Evolutionary conservation across 1,140 invertebrate species (phyloP), one percentile per base, ranked within the genome.

Genomic region (Drosophila varians): DNA sequence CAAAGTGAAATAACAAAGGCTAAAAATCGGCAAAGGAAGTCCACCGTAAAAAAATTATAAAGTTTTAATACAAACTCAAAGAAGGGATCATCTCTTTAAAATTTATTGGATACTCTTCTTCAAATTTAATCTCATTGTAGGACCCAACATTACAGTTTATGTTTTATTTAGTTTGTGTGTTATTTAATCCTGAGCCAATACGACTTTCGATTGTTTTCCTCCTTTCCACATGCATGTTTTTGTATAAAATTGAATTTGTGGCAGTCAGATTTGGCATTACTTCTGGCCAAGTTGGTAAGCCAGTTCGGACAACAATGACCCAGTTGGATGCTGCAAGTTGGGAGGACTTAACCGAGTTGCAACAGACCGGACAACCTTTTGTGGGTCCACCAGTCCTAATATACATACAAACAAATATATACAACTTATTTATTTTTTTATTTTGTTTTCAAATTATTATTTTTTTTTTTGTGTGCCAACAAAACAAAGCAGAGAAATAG

Each of bases 31-130:
- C 40, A 26, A 53, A 43, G 40, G 25, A 55, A 78, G 23, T 47
- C 71, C 73, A 71, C 43, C 62, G 65, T 43, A 56, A 38, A 78
- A 71, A 82, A 83, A 82, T 82, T 83, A 83, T 83, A 83, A 61
- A 84, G n/a, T n/a, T n/a, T n/a, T n/a, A n/a, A n/a, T n/a, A 83
- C 58, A 72, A 79, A 76, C 73, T 79, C 68, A 64, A 68, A 75
- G n/a, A n/a, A n/a, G n/a, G n/a, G n/a, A n/a, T n/a, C n/a, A n/a
- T n/a, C n/a, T n/a, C n/a, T n/a, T n/a, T n/a, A n/a, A n/a, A n/a
- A n/a, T n/a, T n/a, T n/a, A n/a, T n/a, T n/a, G n/a, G 9, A 56
- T 16, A 11, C 23, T 8, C n/a, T n/a, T 0, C 12, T 40, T 3
- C 6, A 21, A 55, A 36, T 28, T 6, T 26, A 21, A 19, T 21